Evolutionary conservation across 2,888 invertebrate genomes (phyloP), one percentile per base, ranked within the genome.

Genomic region (Noctua janthina): DNA sequence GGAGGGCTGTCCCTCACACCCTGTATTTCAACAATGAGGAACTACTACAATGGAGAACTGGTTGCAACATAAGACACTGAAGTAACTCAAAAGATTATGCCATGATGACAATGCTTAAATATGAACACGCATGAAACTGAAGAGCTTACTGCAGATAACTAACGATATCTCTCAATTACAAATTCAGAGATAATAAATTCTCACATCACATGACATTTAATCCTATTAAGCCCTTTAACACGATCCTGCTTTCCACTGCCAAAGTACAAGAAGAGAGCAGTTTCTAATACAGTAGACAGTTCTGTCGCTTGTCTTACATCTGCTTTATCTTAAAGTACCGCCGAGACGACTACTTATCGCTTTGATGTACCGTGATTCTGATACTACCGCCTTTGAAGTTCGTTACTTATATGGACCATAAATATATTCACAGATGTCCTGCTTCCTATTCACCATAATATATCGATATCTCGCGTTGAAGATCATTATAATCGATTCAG

Each of bases 361-460:
- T 91, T 89, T 90, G 90, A 87, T 88, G 90, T 89, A 75, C 76
- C 78, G 79, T 66, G 81, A 88, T 87, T 83, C 79, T 84, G 78
- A 72, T 83, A 78, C 73, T 56, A 82, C 70, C 79, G 66, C 84
- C 88, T 91, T 91, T 91, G 89, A 90, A 88, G 91, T 87, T 75
- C 39, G 66, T 74, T 86, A 86, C 87, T 86, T 86, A 82, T 82
- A 80, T 78, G 74, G 78, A 79, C 88, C 87, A 91, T 91, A 88
- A 91, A 91, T 91, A 91, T 74, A 86, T 79, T 81, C 87, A 86
- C 81, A 72, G 84, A 81, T 84, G 76, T 77, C 79, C 86, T 87
- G 87, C 78, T 91, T 87, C 83, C 80, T 83, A 87, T 82, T 84
- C 81, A 81, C 82, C 83, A 84, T 88, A 85, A 78, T 81, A 81